Conservation (phyloP, 2,888 invertebrate genomes). For the Calameuta pallipes region DNA sequence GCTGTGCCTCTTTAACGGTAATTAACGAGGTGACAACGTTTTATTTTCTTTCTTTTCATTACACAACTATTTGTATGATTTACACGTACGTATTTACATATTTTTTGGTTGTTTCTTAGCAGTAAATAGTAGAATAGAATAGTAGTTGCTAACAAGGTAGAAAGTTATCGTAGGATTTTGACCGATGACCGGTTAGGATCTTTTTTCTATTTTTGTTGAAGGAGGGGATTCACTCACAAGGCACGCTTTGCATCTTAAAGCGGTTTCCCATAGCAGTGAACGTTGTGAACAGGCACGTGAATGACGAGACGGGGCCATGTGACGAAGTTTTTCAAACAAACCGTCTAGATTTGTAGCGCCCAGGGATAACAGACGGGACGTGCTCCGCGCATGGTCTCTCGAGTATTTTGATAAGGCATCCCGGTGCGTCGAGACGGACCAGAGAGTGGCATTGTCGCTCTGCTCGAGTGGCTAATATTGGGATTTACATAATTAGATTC, state of each 20-base stretch:
- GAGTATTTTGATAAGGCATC: constrained; percentile 60
- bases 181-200: neutral
- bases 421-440: constrained; percentile 29
- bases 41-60: neutral
- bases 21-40: neutral
- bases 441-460: constrained; percentile 32
- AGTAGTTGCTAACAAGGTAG: neutral
- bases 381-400: constrained; percentile 49
- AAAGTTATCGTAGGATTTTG: neutral
- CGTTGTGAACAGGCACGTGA: neutral
- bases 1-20: neutral
- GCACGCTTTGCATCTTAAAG: neutral
- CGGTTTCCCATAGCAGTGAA: neutral
- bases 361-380: constrained; percentile 40
- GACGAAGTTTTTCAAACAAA: constrained; percentile 40
- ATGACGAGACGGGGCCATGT: constrained; percentile 26
- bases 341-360: constrained; percentile 26
- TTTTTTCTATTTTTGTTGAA: neutral
- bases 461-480: constrained; percentile 44
- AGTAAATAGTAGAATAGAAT: neutral
- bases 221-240: neutral
- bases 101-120: neutral
- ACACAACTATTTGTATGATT: neutral
- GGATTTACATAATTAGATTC: constrained; percentile 64
- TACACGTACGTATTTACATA: neutral